Evolutionary conservation across 2,888 invertebrate genomes (phyloP), one percentile per base, ranked within the genome.

Genomic region (Noctua comes): DNA sequence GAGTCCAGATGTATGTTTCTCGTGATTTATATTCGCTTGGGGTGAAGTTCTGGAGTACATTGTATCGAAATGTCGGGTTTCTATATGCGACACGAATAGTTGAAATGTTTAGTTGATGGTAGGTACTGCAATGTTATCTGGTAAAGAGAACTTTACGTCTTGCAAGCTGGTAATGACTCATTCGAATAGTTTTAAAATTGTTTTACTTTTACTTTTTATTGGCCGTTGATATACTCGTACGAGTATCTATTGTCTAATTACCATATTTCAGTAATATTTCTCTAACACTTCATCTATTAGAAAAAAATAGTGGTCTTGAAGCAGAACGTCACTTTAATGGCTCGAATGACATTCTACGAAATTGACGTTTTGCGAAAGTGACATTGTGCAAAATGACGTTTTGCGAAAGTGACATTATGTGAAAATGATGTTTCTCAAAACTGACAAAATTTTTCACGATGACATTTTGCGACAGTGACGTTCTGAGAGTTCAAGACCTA

Each of bases 1-100:
- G 80, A 80, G 76, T 77, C 27, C 48, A 71, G 73, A 73, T 40
- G 69, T 54, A 21, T 71, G 73, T 46, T 76, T 71, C 62, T 62
- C 64, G 68, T 82, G 83, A 82, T 84, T 82, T 79, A 76, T 85
- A 74, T 72, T 68, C 46, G 7, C 46, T 54, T 13, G 1, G 68
- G 54, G 16, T 57, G 11, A 79, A 79, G 43, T 76, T 82, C 13
- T n/a, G 51, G 8, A 40, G 10, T 64, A 16, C 57, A 40, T 11
- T 57, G 64, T 59, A 10, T 40, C 27, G 3, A n/a, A 84, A 65
- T 40, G 27, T 62, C 16, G 7, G 5, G 1, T 68, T 77, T 62
- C 0, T 36, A 16, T 54, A 16, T 16, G 7, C 7, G 4, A 24
- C 43, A n/a, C 0, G 2, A 66, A 66, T 68, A 57, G 48, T 66